phyloP scores from a whole-genome alignment of 2,888 invertebrate genomes.

The Lasioglossum marginatum region DNA sequence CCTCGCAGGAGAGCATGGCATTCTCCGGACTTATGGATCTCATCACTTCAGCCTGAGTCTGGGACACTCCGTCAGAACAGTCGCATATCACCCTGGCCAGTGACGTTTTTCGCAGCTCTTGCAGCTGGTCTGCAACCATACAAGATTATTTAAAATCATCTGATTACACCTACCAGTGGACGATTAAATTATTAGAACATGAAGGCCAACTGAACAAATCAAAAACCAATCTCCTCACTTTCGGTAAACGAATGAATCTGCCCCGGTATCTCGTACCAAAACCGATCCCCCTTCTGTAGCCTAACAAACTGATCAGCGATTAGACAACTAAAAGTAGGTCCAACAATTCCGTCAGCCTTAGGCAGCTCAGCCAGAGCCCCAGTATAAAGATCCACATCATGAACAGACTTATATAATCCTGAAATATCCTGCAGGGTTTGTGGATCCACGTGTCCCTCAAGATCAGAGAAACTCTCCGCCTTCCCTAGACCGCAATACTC shows the following conservation, averaged over 20 bases:
- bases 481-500: slow-evolving; percentile 90
- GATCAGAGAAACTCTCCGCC: slow-evolving; percentile 88
- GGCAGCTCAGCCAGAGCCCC: slow-evolving; percentile 94
- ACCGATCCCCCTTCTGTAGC: slow-evolving; percentile 92
- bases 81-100: slow-evolving; percentile 91
- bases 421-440: slow-evolving; percentile 88
- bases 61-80: slow-evolving; percentile 89
- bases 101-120: slow-evolving; percentile 91
- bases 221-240: slow-evolving; percentile 84
- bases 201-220: neutral
- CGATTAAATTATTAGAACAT: neutral
- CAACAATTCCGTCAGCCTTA: slow-evolving; percentile 89
- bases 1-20: slow-evolving; percentile 88
- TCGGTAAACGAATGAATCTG: slow-evolving; percentile 88
- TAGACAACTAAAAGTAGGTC: slow-evolving; percentile 94
- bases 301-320: slow-evolving; percentile 94
- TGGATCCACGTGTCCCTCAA: slow-evolving; percentile 88
- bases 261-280: slow-evolving; percentile 93
- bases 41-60: slow-evolving; percentile 90
- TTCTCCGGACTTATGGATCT: slow-evolving; percentile 87
- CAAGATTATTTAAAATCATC: neutral
- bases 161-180: neutral
- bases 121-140: slow-evolving; percentile 88
- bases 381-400: slow-evolving; percentile 95
- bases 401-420: slow-evolving; percentile 90